Conservation (phyloP, 2,113 vertebrate genomes). For the Heptranchias perlo region DNA sequence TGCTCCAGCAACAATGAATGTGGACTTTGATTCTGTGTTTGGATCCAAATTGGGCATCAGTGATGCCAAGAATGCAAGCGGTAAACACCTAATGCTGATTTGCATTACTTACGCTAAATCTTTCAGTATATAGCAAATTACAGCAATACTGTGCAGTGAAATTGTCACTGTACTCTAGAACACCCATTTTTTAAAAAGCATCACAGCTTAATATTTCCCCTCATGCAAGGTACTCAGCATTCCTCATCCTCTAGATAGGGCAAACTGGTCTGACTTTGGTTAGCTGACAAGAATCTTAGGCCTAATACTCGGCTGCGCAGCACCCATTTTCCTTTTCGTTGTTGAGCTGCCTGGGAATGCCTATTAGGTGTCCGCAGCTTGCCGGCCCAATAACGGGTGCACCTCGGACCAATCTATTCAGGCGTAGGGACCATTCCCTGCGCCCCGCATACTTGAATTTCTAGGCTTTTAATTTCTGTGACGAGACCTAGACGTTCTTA, state of each 20-base stretch:
- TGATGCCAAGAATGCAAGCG: constrained; percentile 61
- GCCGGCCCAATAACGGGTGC: neutral
- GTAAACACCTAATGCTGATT: constrained; percentile 55
- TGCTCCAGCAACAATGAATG: constrained; percentile 61
- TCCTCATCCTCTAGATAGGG: neutral
- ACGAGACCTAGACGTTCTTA: too few species aligned
- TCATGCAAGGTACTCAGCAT: neutral
- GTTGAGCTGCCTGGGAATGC: neutral
- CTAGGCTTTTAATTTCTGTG: too few species aligned
- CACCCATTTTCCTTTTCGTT: neutral
- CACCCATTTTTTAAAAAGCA: neutral
- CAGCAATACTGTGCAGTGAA: neutral
- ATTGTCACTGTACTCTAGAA: neutral
- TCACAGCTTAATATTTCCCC: neutral
- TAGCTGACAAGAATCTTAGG: neutral
- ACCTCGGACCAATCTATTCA: neutral
- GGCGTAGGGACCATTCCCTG: neutral
- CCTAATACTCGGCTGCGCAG: neutral
- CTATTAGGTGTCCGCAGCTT: neutral
- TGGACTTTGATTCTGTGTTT: constrained; percentile 88
- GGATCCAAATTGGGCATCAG: constrained; percentile 63
- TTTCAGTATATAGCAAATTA: neutral
- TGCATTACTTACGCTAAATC: neutral
- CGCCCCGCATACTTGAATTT: too few species aligned
- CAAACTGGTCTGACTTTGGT: neutral